Base-by-base conservation (phyloP, 2,888 invertebrate genomes). In the Oxytorus armatus region DNA sequence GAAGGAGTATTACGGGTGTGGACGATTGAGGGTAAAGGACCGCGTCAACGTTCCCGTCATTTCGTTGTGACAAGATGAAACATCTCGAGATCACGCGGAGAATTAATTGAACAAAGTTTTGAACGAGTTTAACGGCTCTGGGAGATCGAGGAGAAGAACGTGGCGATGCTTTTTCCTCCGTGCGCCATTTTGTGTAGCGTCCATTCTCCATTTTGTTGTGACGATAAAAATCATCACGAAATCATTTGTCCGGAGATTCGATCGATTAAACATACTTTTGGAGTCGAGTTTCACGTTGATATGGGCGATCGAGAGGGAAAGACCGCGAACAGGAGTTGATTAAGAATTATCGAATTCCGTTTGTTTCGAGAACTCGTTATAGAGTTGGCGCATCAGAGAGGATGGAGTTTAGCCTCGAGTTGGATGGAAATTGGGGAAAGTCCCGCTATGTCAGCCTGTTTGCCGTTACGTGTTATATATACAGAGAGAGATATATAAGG, bases 351-450 rank as follows among this genome's bases (percentile, higher is more conserved):
- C 77, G 80, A 77, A 77, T 77, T 77, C 73, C 77, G 73, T 80
- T 80, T 80, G 80, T 80, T 80, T 80, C 77, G 77, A 55, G 63
- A 80, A 80, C 80, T 80, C 80, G 77, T 80, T 80, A 73, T 42
- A 14, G 55, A 69, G 68, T 63, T 72, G 33, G 25, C 18, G 53
- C 36, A 59, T 16, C 25, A 53, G 42, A 23, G 72, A 57, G 76
- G 11, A 44, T 36, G 33, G 29, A 78, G 78, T 73, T 78, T 53
- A 39, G 42, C 25, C n/a, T 51, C 65, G 69, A 76, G 76, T 80
- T 47, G 42, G 49, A 66, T 55, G 63, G 47, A 55, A 65, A 68
- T 79, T 75, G 75, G 53, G 69, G 63, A 79, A 79, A 59, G 65
- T 59, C 76, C 25, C 8, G 10, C 55, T 21, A 25, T 14, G 25